Evolutionary conservation across 2,797 vertebrate genomes (phyloP).

Genomic region (Fratercula arctica): DNA sequence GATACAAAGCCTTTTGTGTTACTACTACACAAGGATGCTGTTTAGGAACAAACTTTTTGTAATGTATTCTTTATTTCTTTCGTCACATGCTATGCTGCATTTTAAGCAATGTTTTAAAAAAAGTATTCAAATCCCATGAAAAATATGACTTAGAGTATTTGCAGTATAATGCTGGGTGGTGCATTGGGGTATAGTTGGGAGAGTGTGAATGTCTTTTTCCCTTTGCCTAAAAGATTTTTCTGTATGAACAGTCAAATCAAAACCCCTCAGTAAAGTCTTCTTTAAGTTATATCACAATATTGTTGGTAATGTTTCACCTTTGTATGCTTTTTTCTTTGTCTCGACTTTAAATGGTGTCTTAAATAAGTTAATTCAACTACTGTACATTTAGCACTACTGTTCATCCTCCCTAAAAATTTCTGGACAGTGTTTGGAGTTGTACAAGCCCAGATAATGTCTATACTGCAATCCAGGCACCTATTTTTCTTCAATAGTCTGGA

Average conservation of each 20-base stretch:
- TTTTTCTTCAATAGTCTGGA: neutral
- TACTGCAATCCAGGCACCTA: neutral
- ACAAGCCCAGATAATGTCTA: neutral
- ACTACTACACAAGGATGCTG: neutral
- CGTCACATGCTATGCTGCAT: neutral
- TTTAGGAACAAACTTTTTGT: neutral
- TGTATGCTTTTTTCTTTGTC: neutral
- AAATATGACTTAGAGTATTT: neutral
- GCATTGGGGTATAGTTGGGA: neutral
- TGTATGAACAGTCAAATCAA: neutral
- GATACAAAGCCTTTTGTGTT: neutral
- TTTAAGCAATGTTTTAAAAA: neutral
- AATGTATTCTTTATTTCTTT: neutral
- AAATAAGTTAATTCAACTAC: neutral
- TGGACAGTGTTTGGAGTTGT: neutral
- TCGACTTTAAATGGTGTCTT: accelerated
- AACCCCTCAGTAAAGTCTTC: neutral
- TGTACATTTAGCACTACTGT: neutral
- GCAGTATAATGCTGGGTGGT: neutral
- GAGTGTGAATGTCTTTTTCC: neutral
- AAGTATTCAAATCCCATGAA: neutral
- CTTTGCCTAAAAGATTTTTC: neutral
- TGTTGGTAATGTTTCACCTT: neutral
- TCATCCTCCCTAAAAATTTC: neutral
- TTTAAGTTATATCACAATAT: neutral